phyloP scores from a whole-genome alignment of 2,797 vertebrate genomes.

The Otus scops region DNA sequence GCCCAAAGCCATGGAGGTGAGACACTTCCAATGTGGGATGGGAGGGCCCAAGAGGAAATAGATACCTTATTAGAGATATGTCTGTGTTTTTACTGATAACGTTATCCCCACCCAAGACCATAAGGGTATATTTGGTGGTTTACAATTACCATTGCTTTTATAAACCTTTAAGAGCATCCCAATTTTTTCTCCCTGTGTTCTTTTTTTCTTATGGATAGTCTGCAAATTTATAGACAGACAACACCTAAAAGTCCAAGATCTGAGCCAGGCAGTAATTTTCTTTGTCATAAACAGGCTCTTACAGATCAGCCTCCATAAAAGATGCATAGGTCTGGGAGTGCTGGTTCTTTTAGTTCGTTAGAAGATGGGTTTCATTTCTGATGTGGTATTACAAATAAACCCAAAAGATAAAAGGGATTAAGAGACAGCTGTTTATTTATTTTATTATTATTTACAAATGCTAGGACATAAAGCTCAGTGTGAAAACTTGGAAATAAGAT shows the following conservation, averaged over 20 bases:
- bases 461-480: background rate
- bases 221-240: background rate
- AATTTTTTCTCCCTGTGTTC: background rate
- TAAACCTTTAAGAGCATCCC: background rate
- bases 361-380: background rate
- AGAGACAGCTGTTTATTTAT: background rate
- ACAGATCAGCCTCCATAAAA: background rate
- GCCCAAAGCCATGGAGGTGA: background rate
- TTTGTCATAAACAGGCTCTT: background rate
- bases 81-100: background rate
- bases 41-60: background rate
- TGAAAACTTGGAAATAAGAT: background rate
- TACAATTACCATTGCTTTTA: background rate
- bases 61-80: background rate
- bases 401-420: background rate
- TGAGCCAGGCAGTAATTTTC: background rate
- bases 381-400: background rate
- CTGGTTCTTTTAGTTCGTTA: background rate
- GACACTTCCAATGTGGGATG: background rate
- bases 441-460: background rate
- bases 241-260: background rate
- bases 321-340: background rate
- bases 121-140: background rate
- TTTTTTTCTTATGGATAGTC: background rate
- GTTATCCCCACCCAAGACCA: background rate